Percentiles rank a stretch among this genome's conserved stretches.
These are phyloP conservation scores for honey bee (Apis mellifera) DNA, from an alignment of 1,140 invertebrate genomes.

Conservation along the genomic window Amel_HAv3.1 CM009945.2:5021501-5022000, in stretches of 20 bases:
- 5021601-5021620: conserved; percentile 63
- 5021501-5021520: background rate
- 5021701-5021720: conserved; percentile 30
- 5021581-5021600: conserved; percentile 64
- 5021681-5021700: conserved; percentile 48
- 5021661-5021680: background rate
- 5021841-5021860: conserved; percentile 40
- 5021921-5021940: background rate
- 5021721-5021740: conserved; percentile 31
- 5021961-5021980: too few relatives aligned
- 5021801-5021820: conserved; percentile 53
- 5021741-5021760: conserved; percentile 56
- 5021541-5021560: background rate
- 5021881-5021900: background rate
- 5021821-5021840: conserved; percentile 51
- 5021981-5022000: too few relatives aligned
- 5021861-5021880: conserved; percentile 44
- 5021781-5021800: background rate
- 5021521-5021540: background rate
- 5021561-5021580: conserved; percentile 32
- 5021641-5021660: conserved; percentile 55
- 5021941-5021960: too few relatives aligned
- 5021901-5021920: conserved; percentile 4
- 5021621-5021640: conserved; percentile 61
- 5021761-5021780: background rate